Percentiles rank a stretch among this genome's conserved stretches.
Conservation (phyloP, 2,113 vertebrate species). For the Trematomus loennbergii region DNA sequence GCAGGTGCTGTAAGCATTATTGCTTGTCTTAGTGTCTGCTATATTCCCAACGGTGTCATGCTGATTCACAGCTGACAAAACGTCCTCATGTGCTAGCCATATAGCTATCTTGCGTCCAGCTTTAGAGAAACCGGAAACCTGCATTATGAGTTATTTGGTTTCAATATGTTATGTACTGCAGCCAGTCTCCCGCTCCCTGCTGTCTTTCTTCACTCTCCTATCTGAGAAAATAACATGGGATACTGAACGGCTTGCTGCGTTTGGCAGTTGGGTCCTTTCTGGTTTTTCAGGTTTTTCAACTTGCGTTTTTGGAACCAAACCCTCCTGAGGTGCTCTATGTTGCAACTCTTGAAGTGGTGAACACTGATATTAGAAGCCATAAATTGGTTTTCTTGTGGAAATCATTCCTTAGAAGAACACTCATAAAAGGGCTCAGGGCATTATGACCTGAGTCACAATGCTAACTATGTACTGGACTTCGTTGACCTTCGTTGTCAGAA, state of each 20-base stretch:
- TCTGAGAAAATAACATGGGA: conserved; percentile 1
- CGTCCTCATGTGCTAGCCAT: conserved; percentile 6
- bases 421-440: neutral
- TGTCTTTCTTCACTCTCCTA: neutral
- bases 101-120: neutral
- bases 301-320: neutral
- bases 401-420: neutral
- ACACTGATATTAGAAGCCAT: neutral
- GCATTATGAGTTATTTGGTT: neutral
- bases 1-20: conserved; percentile 6
- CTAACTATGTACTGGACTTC: too few relatives aligned
- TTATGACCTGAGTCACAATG: neutral
- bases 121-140: neutral
- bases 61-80: conserved; percentile 38
- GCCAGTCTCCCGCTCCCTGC: neutral
- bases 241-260: neutral
- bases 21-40: neutral
- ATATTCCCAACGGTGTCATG: conserved; percentile 12
- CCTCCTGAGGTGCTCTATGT: neutral
- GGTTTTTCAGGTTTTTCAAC: conserved; percentile 4
- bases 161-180: neutral
- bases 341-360: neutral
- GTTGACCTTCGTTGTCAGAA: neutral
- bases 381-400: neutral
- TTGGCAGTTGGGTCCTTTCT: neutral